Evolutionary conservation across 53 echinoderm and acorn worm species (phyloP).

Genomic region (Antedon mediterranea): DNA sequence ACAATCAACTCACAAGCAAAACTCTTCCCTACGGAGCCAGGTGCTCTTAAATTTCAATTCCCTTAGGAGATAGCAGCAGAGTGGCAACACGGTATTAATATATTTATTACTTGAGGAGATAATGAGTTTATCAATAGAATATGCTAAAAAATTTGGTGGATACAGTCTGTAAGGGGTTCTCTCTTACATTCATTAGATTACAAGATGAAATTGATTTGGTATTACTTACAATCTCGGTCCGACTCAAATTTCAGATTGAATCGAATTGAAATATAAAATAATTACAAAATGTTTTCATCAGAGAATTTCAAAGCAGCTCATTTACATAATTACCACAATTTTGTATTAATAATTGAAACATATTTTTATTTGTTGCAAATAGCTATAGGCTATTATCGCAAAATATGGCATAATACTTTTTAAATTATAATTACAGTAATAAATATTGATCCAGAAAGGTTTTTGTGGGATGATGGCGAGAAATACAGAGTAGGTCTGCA

Average conservation of each 20-base stretch:
- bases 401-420: too few species aligned
- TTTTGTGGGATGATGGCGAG: too few species aligned
- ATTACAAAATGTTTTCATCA: not conserved
- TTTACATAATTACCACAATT: too few species aligned
- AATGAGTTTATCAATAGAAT: not conserved
- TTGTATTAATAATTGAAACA: too few species aligned
- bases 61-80: not conserved
- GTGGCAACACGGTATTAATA: not conserved
- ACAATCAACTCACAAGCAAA: not conserved
- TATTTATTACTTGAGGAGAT: not conserved
- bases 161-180: not conserved
- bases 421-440: too few species aligned
- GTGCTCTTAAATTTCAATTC: not conserved
- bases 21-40: not conserved
- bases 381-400: too few species aligned
- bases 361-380: too few species aligned
- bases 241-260: not conserved
- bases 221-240: not conserved
- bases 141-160: not conserved
- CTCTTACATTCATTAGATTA: not conserved
- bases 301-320: too few species aligned
- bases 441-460: too few species aligned
- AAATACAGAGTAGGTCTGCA: too few species aligned
- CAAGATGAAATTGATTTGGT: not conserved
- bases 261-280: not conserved